These are phyloP conservation scores for Corythoichthys haematopterus DNA, from an alignment of 2,113 vertebrate species.

Conservation along the genomic window DNA sequence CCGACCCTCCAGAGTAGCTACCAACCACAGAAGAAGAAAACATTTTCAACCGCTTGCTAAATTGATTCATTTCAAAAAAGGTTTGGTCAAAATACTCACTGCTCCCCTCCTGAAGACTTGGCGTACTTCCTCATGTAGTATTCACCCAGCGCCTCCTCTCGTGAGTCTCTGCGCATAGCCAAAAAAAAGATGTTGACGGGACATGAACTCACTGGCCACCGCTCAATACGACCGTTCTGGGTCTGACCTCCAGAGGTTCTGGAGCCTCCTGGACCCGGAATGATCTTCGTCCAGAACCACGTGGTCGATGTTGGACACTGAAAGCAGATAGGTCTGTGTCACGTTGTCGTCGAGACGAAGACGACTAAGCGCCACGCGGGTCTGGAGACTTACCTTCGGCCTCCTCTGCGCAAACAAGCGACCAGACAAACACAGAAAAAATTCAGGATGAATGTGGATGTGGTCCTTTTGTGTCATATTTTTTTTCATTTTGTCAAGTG, in stretches of 20 bases:
- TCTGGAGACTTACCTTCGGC: slow-evolving; percentile 80
- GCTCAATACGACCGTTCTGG: too few species aligned
- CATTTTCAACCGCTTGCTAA: too few species aligned
- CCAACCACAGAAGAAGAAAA: slow-evolving; percentile 28
- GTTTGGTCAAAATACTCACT: slow-evolving; percentile 68
- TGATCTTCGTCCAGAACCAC: slow-evolving; percentile 85
- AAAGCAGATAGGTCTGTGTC: not conserved
- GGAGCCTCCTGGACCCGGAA: slow-evolving; percentile 85
- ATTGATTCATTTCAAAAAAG: too few species aligned
- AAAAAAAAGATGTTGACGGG: not conserved
- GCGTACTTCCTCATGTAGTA: slow-evolving; percentile 97
- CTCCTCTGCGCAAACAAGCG: slow-evolving; percentile 77
- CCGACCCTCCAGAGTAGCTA: slow-evolving; percentile 82
- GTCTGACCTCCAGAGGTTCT: slow-evolving; percentile 87
- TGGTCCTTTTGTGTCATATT: not conserved
- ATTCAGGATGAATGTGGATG: slow-evolving; percentile 21
- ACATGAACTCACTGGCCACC: not conserved
- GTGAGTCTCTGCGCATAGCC: slow-evolving; percentile 77
- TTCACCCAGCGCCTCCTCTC: slow-evolving; percentile 88
- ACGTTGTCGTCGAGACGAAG: not conserved
- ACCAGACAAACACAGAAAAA: slow-evolving; percentile 34
- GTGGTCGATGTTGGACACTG: slow-evolving; percentile 84
- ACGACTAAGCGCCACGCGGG: not conserved
- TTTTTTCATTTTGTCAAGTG: too few species aligned
- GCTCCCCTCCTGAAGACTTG: slow-evolving; percentile 84